Base-by-base conservation (phyloP, 2,113 vertebrate genomes). In the Pachypanchax playfairii region DNA sequence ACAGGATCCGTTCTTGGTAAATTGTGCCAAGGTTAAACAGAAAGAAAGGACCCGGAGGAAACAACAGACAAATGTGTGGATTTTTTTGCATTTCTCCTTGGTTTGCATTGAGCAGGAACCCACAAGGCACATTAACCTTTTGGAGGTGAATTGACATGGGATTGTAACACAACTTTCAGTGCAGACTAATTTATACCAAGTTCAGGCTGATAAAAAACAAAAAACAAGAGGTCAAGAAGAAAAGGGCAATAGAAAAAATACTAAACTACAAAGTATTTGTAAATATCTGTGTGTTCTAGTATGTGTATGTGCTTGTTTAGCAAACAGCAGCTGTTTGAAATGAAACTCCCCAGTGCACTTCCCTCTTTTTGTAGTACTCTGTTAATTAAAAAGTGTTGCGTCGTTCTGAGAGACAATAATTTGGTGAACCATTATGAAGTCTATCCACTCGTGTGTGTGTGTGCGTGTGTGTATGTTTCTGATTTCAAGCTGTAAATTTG, bases 61-160 rank as follows among this genome's bases (percentile, higher is more conserved):
- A 72, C 26, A 50, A 69, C 70, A 71, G 53, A 50, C 41, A 70
- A 78, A 71, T 65, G 51, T 76, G 67, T 55, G 65, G 81, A 70
- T 80, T 84, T n/a, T n/a, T 79, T 84, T 80, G 75, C 57, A 14
- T 75, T 77, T 77, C 76, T 62, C 84, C 78, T 86, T 72, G 75
- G 43, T 65, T 62, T 75, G 68, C 73, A 73, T 41, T 71, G 53
- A 36, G 52, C n/a, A 2, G 58, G 2, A 4, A 25, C 49, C 61
- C 53, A 31, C 47, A 60, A 82, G 80, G 74, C 61, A 36, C 18
- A 3, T 36, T 49, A 56, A 59, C 46, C 56, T 71, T n/a, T 31
- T 61, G 49, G 58, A 82, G 66, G 70, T 61, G 22, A 77, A 73
- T 38, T 79, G 43, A 39, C 83, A 65, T 29, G 38, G 28, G 61